These are phyloP conservation scores for Melanotaenia parkinsoni DNA, from an alignment of 2,797 vertebrate species.

Conservation along the genomic window DNA sequence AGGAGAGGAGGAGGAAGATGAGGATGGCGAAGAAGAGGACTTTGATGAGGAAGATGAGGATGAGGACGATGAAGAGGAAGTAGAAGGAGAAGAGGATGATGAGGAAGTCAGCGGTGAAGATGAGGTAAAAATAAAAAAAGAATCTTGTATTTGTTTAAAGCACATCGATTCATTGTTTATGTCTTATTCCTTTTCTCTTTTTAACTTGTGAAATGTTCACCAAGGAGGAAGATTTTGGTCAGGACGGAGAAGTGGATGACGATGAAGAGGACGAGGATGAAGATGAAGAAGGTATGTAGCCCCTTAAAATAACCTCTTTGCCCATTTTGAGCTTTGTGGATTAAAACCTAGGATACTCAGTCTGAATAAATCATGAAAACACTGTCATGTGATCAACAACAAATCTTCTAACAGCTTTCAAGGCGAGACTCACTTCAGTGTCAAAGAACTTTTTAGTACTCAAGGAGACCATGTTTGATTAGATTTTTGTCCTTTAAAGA, in stretches of 20 bases:
- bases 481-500: too few relatives aligned
- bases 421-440: neutral
- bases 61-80: conserved; percentile 87
- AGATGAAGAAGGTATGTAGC: conserved; percentile 78
- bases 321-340: neutral
- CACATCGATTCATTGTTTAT: neutral
- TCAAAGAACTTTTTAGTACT: neutral
- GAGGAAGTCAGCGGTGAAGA: conserved; percentile 91
- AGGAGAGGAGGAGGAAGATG: conserved; percentile 88
- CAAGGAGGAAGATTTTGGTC: conserved; percentile 88
- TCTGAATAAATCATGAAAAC: neutral
- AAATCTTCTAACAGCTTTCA: neutral
- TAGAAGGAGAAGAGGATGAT: conserved; percentile 89
- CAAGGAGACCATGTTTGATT: too few relatives aligned
- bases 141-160: neutral
- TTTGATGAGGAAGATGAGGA: conserved; percentile 88
- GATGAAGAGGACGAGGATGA: conserved; percentile 86
- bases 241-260: conserved; percentile 88
- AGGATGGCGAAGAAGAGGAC: conserved; percentile 88
- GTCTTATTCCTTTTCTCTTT: neutral
- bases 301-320: neutral
- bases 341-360: neutral
- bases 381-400: neutral
- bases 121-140: conserved; percentile 72
- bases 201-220: conserved; percentile 19